Conservation (phyloP, 2,888 invertebrate species). For the Mesoligia furuncula region DNA sequence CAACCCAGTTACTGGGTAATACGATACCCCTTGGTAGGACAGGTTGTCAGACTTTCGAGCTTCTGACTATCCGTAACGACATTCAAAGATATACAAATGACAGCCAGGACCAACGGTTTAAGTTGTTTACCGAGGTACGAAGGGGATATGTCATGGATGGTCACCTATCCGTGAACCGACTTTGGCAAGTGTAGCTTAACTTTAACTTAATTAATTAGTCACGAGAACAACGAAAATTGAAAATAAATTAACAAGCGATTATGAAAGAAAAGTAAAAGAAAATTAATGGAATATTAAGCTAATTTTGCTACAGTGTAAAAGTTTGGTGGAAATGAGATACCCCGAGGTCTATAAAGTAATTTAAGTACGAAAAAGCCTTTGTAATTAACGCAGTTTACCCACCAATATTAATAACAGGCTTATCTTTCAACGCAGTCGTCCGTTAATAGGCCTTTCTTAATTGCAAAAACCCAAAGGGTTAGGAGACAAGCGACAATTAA, state of each 20-base stretch:
- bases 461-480: conserved; percentile 24
- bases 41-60: not conserved
- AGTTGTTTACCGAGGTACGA: not conserved
- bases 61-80: not conserved
- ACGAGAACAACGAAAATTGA: not conserved
- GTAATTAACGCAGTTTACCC: conserved; percentile 54
- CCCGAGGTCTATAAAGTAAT: conserved; percentile 34
- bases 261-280: not conserved
- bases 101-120: no score
- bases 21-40: not conserved
- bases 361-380: conserved; percentile 44
- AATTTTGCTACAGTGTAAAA: conserved; percentile 20
- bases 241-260: not conserved
- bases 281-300: conserved; percentile 21
- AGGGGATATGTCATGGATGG: not conserved
- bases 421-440: conserved; percentile 51
- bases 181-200: not conserved
- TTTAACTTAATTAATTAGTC: no score
- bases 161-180: not conserved
- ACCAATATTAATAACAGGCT: conserved; percentile 48
- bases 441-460: conserved; percentile 34
- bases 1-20: no score
- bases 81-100: not conserved
- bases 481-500: not conserved
- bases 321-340: conserved; percentile 2